A percentile compares a stretch with the other conserved stretches of the same genome.
These are phyloP conservation scores for Coenonympha glycerion DNA, from an alignment of 2,888 invertebrate species.

Conservation along the genomic window DNA sequence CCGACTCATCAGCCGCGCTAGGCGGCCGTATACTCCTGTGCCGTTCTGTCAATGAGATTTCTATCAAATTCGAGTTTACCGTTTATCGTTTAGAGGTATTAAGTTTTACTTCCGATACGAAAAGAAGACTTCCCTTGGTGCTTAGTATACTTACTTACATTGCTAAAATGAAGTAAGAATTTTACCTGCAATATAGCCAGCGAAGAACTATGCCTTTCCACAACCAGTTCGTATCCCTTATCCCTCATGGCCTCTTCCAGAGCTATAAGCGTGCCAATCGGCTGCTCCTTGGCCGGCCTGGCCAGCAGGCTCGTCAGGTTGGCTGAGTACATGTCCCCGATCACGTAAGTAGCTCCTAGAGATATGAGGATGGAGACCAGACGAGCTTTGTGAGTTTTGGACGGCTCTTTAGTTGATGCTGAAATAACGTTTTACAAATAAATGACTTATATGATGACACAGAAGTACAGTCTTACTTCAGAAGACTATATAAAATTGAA, in stretches of 20 bases:
- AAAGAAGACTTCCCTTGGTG: no score
- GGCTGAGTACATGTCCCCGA: constrained; percentile 86
- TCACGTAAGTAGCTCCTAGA: constrained; percentile 84
- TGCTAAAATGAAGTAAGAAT: no score
- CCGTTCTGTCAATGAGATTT: constrained; percentile 74
- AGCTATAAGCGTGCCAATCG: constrained; percentile 80
- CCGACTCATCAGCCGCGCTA: constrained; percentile 80
- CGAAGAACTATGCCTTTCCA: constrained; percentile 84
- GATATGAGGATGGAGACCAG: constrained; percentile 82
- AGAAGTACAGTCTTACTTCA: no score
- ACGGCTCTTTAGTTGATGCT: constrained; percentile 77
- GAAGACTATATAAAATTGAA: no score
- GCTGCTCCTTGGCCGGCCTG: constrained; percentile 81
- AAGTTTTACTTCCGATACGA: no score
- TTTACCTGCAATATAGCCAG: constrained; percentile 80
- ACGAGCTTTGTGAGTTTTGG: constrained; percentile 79
- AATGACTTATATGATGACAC: neutral
- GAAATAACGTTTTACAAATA: constrained; percentile 14
- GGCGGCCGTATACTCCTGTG: constrained; percentile 82
- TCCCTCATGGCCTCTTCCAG: constrained; percentile 80
- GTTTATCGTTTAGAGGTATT: no score
- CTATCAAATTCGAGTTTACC: neutral
- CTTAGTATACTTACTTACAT: no score
- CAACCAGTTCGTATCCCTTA: constrained; percentile 79
- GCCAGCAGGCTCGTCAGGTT: constrained; percentile 85